Base-by-base conservation (phyloP, 2,888 invertebrate species). In the Pterostichus madidus region DNA sequence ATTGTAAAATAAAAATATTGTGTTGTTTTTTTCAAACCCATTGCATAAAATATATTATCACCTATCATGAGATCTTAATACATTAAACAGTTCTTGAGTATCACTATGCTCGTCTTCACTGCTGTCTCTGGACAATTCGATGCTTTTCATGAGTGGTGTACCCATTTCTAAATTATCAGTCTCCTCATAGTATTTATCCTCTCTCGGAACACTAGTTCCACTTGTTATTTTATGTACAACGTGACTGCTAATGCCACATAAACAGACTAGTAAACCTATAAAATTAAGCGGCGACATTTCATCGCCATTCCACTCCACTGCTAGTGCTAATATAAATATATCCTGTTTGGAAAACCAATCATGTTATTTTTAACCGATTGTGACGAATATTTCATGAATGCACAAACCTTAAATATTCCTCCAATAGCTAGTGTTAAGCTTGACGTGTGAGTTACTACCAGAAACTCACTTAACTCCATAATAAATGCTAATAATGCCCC, bases 401-500 rank as follows among this genome's bases (percentile, higher is more conserved):
- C 68, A 52, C 13, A 81, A 90, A 98, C 98, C 95, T 99, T 99
- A 88, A 98, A 96, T 88, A 99, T 98, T 83, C 99, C 98, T 64
- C 98, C 95, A 86, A 99, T 96, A 24, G 98, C 97, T 59, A 99
- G 91, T 0, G 99, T 99, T 80, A 99, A 94, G 92, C 99, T 98
- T 86, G 99, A 99, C 0, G 99, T 99, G 89, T 96, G 94, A 0
- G 96, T 95, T 83, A 99, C 94, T 35, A 99, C 95, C 85, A 99
- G 92, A 89, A 97, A 99, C 91, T 99, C 99, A 89, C 95, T 95
- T 84, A 97, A 92, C 92, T 99, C 98, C 98, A 98, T 98, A 71
- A 94, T 93, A 90, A 98, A 98, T 24, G 98, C 98, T 86, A 98
- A 92, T 78, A 96, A 90, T 80, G 97, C 97, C 73, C 98, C 98